Percentiles rank a stretch among this genome's conserved stretches.
Evolutionary conservation across 2,797 vertebrate genomes (phyloP).

Genomic region (Crocidura indochinensis): DNA sequence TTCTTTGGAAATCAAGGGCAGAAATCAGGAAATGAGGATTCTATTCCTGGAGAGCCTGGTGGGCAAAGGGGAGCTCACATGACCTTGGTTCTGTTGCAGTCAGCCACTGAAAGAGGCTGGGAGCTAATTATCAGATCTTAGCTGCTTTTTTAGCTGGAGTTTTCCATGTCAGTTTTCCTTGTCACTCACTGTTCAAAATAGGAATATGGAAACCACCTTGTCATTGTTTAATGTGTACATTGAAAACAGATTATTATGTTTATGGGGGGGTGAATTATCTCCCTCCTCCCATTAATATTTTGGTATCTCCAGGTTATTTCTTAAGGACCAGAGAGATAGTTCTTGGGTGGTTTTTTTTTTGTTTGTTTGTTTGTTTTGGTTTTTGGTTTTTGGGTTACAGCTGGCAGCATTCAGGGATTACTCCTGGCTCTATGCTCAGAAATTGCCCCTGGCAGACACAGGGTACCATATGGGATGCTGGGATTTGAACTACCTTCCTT

Average conservation of each 20-base stretch:
- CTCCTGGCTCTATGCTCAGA: no score
- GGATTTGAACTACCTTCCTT: no score
- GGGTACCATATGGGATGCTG: no score
- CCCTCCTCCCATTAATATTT: not conserved
- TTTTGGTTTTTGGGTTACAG: no score
- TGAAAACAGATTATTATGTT: slow-evolving; percentile 35
- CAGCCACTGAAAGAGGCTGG: slow-evolving; percentile 13
- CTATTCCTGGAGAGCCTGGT: slow-evolving; percentile 27
- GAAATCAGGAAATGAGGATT: slow-evolving; percentile 46
- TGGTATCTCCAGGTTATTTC: not conserved
- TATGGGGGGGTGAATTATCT: not conserved
- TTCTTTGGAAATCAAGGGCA: slow-evolving; percentile 5
- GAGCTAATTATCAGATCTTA: slow-evolving; percentile 20
- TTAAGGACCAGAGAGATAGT: no score
- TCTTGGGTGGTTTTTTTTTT: no score
- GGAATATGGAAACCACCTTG: slow-evolving; percentile 59
- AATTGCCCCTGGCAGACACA: no score
- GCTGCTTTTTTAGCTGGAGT: slow-evolving; percentile 47
- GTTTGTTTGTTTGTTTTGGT: no score
- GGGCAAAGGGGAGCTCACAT: not conserved
- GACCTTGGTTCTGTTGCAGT: not conserved
- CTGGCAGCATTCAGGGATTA: no score
- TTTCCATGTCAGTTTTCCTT: slow-evolving; percentile 50
- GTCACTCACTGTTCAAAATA: slow-evolving; percentile 12
- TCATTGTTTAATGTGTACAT: slow-evolving; percentile 50